A percentile compares a stretch with the other conserved stretches of the same genome.
These are phyloP conservation scores for Kryptolebias marmoratus DNA, from an alignment of 2,113 vertebrate genomes.

Conservation along the genomic window DNA sequence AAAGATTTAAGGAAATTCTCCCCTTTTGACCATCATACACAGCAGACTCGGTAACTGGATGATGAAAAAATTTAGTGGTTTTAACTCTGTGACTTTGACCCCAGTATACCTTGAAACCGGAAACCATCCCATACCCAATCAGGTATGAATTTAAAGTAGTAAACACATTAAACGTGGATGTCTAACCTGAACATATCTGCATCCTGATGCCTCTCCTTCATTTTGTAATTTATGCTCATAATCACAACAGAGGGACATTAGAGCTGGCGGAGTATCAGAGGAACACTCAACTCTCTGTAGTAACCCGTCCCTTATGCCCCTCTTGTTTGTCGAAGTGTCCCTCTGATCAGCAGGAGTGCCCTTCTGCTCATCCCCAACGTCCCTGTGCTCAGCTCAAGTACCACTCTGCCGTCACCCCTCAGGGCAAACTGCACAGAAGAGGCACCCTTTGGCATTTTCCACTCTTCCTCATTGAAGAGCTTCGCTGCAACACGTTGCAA, in stretches of 20 bases:
- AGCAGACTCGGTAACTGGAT: no score
- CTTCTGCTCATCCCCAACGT: conserved; percentile 32
- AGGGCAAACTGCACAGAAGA: conserved; percentile 19
- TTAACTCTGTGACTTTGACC: no score
- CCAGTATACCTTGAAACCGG: no score
- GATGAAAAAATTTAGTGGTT: no score
- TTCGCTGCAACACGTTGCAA: neutral
- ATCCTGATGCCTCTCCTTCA: neutral
- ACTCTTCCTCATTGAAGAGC: conserved; percentile 6
- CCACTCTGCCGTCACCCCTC: conserved; percentile 33
- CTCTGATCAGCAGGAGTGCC: conserved; percentile 51
- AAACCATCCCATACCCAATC: no score
- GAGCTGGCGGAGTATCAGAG: conserved; percentile 8
- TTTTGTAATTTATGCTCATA: conserved; percentile 5
- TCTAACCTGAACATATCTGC: no score
- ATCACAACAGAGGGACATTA: conserved; percentile 16
- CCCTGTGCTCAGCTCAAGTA: conserved; percentile 39
- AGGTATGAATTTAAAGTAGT: no score
- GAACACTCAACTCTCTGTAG: conserved; percentile 2
- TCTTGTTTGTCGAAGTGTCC: conserved; percentile 35
- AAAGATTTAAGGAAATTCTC: no score
- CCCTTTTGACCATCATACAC: no score
- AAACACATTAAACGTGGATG: no score
- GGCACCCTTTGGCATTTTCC: conserved; percentile 11
- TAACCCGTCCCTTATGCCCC: conserved; percentile 7